Base-by-base conservation (phyloP, 2,113 vertebrate genomes). In the Solea senegalensis region DNA sequence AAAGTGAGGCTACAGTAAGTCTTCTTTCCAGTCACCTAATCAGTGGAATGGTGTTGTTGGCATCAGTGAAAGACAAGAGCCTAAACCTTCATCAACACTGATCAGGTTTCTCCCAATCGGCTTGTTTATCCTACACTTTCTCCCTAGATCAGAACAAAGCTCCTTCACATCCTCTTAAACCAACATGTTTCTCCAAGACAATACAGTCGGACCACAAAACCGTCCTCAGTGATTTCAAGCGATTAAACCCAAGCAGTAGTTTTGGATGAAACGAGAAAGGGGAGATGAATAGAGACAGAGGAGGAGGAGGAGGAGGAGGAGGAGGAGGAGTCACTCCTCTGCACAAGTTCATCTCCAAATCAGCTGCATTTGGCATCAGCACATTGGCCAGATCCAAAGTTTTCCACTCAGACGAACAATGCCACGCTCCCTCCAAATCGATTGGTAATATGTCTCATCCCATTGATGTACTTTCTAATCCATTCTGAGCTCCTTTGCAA, bases 401-500 rank as follows among this genome's bases (percentile, higher is more conserved):
- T 93, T 88, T 85, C 86, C 76, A 83, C 79, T 84, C 76, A 76
- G 65, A 81, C 90, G 89, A 93, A 92, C 92, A 91, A 92, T 89
- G 85, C 62, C 55, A 57, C 54, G 48, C 88, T 86, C 73, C 84
- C 79, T 89, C 83, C 80, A 92, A 93, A 94, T 93, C 90, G 88
- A 93, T 92, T 93, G 90, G 94, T 91, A 93, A 94, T 90, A 93
- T 88, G 79, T 92, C 90, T 90, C 90, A 90, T 92, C 90, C 89
- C 79, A 89, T 89, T 92, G 91, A 93, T 92, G 91, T 85, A 89
- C 91, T 88, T 90, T 88, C 89, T 93, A 93, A 94, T 94, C 93
- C 92, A 93, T 91, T 90, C 89, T 83, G 82, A 89, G 88, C 91
- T 83, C 73, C 76, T 90, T 82, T 83, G 86, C 79, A 74, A 89